Evolutionary conservation across 2,797 vertebrate species (phyloP).

Genomic region (Enteromius argenteus): DNA sequence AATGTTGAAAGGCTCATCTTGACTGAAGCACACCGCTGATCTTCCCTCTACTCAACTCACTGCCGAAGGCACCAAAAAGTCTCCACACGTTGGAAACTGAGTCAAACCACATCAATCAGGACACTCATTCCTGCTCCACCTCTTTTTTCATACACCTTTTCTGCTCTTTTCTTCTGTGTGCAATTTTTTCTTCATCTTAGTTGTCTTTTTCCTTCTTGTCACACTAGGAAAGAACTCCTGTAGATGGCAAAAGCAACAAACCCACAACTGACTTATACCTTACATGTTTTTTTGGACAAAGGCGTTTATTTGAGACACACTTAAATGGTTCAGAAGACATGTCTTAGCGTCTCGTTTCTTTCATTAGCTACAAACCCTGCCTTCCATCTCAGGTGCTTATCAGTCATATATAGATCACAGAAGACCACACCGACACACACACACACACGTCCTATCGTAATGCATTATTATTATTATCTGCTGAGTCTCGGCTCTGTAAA

Average conservation of each 20-base stretch:
- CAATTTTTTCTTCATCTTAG: conserved; percentile 19
- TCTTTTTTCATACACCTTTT: conserved; percentile 56
- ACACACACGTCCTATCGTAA: conserved; percentile 50
- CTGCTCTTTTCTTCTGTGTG: conserved; percentile 35
- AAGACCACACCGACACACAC: conserved; percentile 10
- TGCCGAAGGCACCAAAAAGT: conserved; percentile 75
- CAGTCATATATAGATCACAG: conserved; percentile 50
- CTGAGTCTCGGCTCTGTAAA: conserved; percentile 94
- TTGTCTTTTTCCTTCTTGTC: neutral
- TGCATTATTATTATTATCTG: conserved; percentile 88
- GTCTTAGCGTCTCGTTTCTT: conserved; percentile 19
- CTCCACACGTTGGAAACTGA: conserved; percentile 80
- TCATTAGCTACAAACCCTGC: conserved; percentile 45
- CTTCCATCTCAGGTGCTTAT: conserved; percentile 50
- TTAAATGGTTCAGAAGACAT: neutral
- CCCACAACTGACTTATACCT: neutral
- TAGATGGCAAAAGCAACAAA: conserved; percentile 9
- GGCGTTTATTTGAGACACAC: neutral
- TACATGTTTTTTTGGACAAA: neutral
- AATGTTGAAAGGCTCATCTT: conserved; percentile 73
- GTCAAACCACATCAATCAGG: conserved; percentile 81
- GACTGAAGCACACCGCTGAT: conserved; percentile 66
- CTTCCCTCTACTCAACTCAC: conserved; percentile 63
- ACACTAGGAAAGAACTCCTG: conserved; percentile 12
- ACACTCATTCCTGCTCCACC: conserved; percentile 57